Evolutionary conservation across 1,140 invertebrate genomes (phyloP), one percentile per base, ranked within the genome.

Genomic region (Choristoneura fumiferana): DNA sequence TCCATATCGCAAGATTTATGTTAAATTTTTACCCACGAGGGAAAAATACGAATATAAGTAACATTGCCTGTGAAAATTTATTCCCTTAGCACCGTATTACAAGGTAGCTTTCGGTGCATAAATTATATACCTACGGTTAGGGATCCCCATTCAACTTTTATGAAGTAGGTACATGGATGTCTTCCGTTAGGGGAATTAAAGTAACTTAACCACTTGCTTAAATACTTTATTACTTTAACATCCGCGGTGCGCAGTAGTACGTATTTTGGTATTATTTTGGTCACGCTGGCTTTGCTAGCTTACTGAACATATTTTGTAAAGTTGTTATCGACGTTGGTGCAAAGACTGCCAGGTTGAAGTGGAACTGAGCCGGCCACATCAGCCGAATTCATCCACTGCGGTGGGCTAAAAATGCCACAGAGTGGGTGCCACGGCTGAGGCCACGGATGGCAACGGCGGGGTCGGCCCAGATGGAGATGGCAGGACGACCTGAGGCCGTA

Each of bases 21-120:
- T 34, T 34, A 12, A 57, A 57, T 40, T 53, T 36, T 14, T 54
- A 62, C 15, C 53, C 54, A 53, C 45, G 18, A 37, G 58, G 22
- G 52, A 57, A 64, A 60, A 63, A 60, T 29, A 18, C 14, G 43
- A 55, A 55, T 58, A 37, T 58, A 38, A 57, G 53, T 63, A 33
- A 60, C 55, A 56, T 61, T 66, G 49, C 18, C 33, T 17, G 10
- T 58, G 38, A 49, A 55, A 65, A 68, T 64, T 56, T 57, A 68
- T 68, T 62, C 57, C 45, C 56, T 57, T 45, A 38, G 35, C 58
- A 17, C 8, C 4, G 54, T 58, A 57, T 59, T 40, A 49, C 45
- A 45, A 59, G 38, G 43, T 29, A 29, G 22, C 54, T 38, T 10
- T 54, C 34, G 17, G 62, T 62, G 60, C 60, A 62, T 68, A 68